Conservation (phyloP, 2,113 vertebrate genomes). For the Galbula dea region DNA sequence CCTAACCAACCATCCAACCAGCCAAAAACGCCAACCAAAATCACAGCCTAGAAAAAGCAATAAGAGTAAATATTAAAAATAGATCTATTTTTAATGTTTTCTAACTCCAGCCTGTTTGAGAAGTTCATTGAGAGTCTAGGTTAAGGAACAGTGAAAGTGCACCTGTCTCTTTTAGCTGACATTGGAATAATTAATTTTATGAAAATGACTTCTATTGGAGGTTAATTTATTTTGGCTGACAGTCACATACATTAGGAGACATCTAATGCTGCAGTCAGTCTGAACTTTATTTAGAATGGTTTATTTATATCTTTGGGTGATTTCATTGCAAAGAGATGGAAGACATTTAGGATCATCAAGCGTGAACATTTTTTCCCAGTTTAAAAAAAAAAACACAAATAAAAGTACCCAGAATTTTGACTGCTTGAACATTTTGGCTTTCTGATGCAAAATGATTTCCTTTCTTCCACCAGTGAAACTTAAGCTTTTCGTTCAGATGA, state of each 20-base stretch:
- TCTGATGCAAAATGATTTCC: not conserved
- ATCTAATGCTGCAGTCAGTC: constrained; percentile 45
- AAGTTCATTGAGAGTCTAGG: not conserved
- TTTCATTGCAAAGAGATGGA: constrained; percentile 63
- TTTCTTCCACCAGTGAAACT: not conserved
- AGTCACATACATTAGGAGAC: constrained; percentile 61
- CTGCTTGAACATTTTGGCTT: not conserved
- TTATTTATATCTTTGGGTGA: constrained; percentile 75
- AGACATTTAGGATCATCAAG: not conserved
- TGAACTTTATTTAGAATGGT: constrained; percentile 73
- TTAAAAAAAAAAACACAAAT: not conserved
- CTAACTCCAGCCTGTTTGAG: not conserved
- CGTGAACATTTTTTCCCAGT: not conserved
- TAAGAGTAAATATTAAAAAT: not conserved
- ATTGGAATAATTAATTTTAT: constrained; percentile 69
- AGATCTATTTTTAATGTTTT: not conserved
- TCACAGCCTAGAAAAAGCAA: not conserved
- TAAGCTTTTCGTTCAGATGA: not conserved
- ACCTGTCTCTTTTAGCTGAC: constrained; percentile 63
- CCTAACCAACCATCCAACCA: too few species aligned
- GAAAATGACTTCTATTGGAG: constrained; percentile 67
- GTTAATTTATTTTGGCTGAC: constrained; percentile 74
- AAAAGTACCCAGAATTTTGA: not conserved
- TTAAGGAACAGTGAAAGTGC: not conserved
- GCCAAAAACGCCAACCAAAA: not conserved